Conservation (phyloP, 2,113 vertebrate species). For the Zapus hudsonius region DNA sequence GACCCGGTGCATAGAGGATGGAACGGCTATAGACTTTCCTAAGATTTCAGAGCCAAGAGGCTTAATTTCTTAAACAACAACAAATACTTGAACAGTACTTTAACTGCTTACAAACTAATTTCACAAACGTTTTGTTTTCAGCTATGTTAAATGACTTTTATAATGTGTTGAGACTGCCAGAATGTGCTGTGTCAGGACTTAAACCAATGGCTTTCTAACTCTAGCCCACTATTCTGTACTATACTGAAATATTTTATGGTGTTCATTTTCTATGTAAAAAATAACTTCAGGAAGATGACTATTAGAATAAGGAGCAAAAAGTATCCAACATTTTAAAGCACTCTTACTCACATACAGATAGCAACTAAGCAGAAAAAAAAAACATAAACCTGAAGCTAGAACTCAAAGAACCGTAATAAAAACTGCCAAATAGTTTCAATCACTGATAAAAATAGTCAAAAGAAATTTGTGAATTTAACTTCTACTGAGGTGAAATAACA, state of each 20-base stretch:
- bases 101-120: neutral
- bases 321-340: no score
- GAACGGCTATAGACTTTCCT: no score
- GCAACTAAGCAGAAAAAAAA: neutral
- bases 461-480: neutral
- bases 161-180: neutral
- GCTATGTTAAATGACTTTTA: neutral
- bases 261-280: constrained; percentile 18
- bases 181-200: neutral
- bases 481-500: neutral
- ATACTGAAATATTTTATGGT: neutral
- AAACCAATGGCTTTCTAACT: constrained; percentile 13
- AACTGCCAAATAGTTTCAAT: constrained; percentile 28
- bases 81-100: neutral
- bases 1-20: no score
- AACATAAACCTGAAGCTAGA: constrained; percentile 22
- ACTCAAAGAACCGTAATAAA: neutral
- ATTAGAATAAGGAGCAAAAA: constrained; percentile 1
- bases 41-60: constrained; percentile 6
- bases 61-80: neutral
- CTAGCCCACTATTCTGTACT: neutral
- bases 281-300: neutral
- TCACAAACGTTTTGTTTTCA: constrained; percentile 39
- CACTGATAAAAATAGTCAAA: constrained; percentile 22
- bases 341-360: no score